Base-by-base conservation (phyloP, 1,140 invertebrate species). In the Drosophila repleta region DNA sequence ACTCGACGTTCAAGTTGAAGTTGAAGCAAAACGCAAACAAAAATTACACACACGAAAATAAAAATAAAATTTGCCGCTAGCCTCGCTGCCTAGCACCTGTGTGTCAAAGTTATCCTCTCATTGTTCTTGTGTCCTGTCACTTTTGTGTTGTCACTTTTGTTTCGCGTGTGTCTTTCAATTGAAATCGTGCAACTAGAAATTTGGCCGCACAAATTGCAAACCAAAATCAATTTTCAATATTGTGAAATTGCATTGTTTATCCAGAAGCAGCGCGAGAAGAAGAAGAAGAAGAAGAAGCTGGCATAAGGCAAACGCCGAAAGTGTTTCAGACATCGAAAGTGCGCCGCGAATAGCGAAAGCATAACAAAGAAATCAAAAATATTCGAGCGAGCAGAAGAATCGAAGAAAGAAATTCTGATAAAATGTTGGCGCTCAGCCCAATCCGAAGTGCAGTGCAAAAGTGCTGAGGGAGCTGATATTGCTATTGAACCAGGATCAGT, bases 161-260 rank as follows among this genome's bases (percentile, higher is more conserved):
- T n/a, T 55, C 66, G 58, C 49, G 51, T 57, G 53, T 66, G 55
- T 67, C 35, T 56, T 56, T 46, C 62, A 71, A 71, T 71, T 71
- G 68, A 58, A 65, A 51, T 71, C 46, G 68, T 70, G 61, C 68
- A 51, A 18, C 41, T 62, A 46, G 20, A 65, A 71, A 65, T 49
- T 52, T 64, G 35, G 49, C 65, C 56, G 45, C 56, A 60, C 13
- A 45, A 61, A 68, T 61, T 29, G 35, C 46, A 58, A 66, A 45
- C 53, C 55, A 60, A 72, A 67, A 60, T 66, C 53, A 67, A 67
- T 46, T 49, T 60, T 17, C 58, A 71, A 48, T 49, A 58, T 66
- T 71, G 62, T 66, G 46, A 66, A 57, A 62, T 61, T 21, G 8
- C 26, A 18, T 45, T 49, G 37, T 35, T 41, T 48, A n/a, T 10